phyloP scores from a whole-genome alignment of 2,113 vertebrate genomes.

The Heteronetta atricapilla region DNA sequence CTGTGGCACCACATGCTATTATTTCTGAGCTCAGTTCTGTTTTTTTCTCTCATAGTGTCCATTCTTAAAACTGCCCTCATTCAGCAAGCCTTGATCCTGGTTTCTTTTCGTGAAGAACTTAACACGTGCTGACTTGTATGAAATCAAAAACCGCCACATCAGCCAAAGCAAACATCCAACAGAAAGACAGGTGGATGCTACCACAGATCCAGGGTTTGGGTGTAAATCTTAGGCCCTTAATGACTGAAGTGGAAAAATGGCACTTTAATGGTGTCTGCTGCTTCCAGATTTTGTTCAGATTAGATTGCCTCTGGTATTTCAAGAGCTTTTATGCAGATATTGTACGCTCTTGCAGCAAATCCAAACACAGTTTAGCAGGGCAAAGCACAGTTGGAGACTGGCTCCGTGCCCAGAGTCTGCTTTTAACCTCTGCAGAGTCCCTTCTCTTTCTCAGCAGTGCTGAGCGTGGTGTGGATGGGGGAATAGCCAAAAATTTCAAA shows the following conservation, averaged over 20 bases:
- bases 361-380: conserved; percentile 17
- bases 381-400: conserved; percentile 23
- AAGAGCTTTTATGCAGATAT: neutral
- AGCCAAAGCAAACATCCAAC: neutral
- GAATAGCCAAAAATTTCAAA: neutral
- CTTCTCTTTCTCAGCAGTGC: neutral
- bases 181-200: neutral
- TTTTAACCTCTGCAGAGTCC: conserved; percentile 35
- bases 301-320: neutral
- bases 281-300: neutral
- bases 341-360: neutral
- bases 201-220: neutral
- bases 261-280: neutral
- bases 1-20: neutral
- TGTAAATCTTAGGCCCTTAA: neutral
- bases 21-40: neutral
- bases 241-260: neutral
- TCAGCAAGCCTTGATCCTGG: neutral
- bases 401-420: conserved; percentile 21
- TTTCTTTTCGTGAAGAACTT: neutral
- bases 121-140: neutral
- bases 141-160: neutral
- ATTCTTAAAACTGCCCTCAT: neutral
- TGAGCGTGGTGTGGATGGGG: neutral
- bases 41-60: neutral